These are phyloP conservation scores for Sinocyclocheilus anshuiensis DNA, from an alignment of 2,113 vertebrate genomes.

Conservation along the genomic window DNA sequence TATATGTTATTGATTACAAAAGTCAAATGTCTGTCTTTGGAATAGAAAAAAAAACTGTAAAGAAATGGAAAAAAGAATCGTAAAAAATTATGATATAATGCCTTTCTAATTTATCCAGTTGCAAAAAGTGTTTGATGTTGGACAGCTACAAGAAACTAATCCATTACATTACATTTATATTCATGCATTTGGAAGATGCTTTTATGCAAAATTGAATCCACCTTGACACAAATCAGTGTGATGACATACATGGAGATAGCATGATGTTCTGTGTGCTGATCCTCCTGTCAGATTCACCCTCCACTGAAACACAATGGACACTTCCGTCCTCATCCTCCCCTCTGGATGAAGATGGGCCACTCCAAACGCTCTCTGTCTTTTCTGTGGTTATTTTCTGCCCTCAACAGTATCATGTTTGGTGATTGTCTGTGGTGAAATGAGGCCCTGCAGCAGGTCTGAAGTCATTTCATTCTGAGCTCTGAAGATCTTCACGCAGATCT, in stretches of 20 bases:
- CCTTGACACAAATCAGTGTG: background rate
- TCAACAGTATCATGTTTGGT: constrained; percentile 10
- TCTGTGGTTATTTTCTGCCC: background rate
- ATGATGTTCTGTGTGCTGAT: background rate
- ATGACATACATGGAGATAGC: background rate
- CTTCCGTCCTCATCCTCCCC: background rate
- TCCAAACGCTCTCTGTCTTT: background rate
- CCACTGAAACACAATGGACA: background rate
- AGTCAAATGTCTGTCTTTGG: background rate
- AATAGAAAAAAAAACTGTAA: background rate
- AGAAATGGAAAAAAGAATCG: background rate
- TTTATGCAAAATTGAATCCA: too few species aligned
- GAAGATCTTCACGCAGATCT: background rate
- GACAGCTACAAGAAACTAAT: background rate
- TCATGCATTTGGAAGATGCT: too few species aligned
- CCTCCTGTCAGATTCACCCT: background rate
- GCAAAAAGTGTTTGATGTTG: background rate
- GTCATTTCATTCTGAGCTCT: background rate
- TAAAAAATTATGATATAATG: background rate
- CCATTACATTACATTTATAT: too few species aligned
- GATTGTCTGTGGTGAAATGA: background rate
- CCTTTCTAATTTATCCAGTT: background rate
- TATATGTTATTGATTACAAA: background rate
- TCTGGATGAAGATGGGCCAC: background rate
- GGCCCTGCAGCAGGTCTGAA: background rate